Evolutionary conservation across 2,797 vertebrate species (phyloP), one percentile per base, ranked within the genome.

Genomic region (Phrynocephalus guinanensis): DNA sequence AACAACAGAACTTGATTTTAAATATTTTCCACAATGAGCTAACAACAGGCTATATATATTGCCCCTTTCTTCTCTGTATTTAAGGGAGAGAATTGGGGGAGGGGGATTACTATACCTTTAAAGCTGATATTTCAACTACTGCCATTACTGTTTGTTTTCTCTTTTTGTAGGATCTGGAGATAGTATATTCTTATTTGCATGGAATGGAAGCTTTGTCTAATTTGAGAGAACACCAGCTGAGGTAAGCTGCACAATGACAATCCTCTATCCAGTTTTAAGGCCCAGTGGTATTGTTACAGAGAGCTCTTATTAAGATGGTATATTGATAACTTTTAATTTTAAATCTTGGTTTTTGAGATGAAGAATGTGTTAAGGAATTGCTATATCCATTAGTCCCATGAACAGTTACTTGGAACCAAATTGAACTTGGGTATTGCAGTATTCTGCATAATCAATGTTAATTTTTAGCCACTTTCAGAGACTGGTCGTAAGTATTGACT

Each of bases 181-280:
- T 99, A 7, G 98, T 99, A 22, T 99, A 99, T 95, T 99, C 99
- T 0, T 99, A 99, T 94, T 97, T 99, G 85, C 99, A 99, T 72
- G 99, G 99, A 67, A 99, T 99, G 99, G 99, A 99, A 96, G 99
- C 99, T 33, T 95, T 99, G 93, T 99, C 98, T 89, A 99, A 99
- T 95, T 97, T 99, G 87, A 96, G 99, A 72, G 99, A 99, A 84
- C 99, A 99, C 95, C 99, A 99, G 93, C 96, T 99, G 84, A 98
- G 98, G 99, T 99, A 95, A 91, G 96, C 80, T 66, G 60, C 22
- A 93, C 66, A 85, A 66, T 3, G 15, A 79, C 79, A 84, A 85
- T 86, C 3, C 2, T 5, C 4, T 52, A 78, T 87, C 11, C 24
- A 79, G 11, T 11, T 83, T 87, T 26, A 11, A 22, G 48, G 50